Conservation (phyloP, 1,140 invertebrate genomes). For the Octopus bimaculoides region DNA sequence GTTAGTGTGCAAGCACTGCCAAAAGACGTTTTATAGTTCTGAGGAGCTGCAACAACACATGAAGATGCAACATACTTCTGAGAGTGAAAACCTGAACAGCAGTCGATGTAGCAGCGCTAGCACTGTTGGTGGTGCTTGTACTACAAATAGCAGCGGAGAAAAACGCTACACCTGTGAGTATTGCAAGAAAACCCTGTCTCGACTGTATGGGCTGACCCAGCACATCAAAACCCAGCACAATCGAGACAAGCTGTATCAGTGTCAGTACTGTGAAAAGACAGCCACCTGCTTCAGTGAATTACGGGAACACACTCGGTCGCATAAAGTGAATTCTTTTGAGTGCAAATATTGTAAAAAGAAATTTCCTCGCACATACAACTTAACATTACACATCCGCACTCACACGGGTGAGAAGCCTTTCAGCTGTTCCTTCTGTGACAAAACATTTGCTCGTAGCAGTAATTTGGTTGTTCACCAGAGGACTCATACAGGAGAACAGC, state of each 20-base stretch:
- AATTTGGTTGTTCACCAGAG: conserved; percentile 47
- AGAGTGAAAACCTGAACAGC: not conserved
- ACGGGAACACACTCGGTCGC: not conserved
- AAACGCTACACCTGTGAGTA: not conserved
- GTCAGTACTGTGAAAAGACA: conserved; percentile 3
- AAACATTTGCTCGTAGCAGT: conserved; percentile 19
- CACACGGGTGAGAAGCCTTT: conserved; percentile 56
- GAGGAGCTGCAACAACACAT: not conserved
- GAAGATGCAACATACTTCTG: not conserved
- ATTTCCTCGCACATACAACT: conserved; percentile 55
- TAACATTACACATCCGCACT: conserved; percentile 57
- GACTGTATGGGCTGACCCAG: not conserved
- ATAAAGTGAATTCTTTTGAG: conserved; percentile 46
- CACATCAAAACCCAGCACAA: conserved; percentile 1
- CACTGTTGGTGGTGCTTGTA: too few species aligned
- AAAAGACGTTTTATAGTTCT: conserved; percentile 2
- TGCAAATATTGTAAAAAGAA: conserved; percentile 50
- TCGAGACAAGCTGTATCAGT: not conserved
- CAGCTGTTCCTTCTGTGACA: conserved; percentile 24
- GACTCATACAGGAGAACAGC: conserved; percentile 27
- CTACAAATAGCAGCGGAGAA: not conserved
- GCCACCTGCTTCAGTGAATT: not conserved
- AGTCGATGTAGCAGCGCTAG: too few species aligned
- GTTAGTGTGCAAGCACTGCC: not conserved
- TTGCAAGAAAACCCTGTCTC: conserved; percentile 2